These are phyloP conservation scores for Bradypodion pumilum DNA, from an alignment of 2,797 vertebrate species.

Conservation along the genomic window DNA sequence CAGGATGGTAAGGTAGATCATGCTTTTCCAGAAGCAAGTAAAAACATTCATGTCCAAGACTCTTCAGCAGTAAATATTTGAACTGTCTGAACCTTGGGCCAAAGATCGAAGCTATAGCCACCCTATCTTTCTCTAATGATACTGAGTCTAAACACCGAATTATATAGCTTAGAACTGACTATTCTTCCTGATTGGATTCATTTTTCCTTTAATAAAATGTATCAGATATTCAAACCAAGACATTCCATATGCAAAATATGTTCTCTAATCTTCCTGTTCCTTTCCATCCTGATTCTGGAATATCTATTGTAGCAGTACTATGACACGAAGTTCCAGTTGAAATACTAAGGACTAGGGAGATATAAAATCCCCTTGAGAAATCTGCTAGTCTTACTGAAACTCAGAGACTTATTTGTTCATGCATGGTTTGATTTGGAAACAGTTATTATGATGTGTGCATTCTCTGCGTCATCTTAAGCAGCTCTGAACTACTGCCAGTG, in stretches of 20 bases:
- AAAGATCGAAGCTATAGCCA: too few relatives aligned
- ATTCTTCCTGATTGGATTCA: background rate
- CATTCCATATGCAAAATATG: background rate
- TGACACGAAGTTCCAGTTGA: background rate
- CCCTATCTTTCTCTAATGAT: background rate
- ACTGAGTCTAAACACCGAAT: background rate
- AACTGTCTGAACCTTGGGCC: too few relatives aligned
- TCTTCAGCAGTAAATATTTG: too few relatives aligned
- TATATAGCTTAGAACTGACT: background rate
- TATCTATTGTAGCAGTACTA: background rate
- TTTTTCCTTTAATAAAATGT: background rate
- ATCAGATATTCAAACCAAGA: background rate
- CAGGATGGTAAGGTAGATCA: too few relatives aligned
- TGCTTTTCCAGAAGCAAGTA: too few relatives aligned
- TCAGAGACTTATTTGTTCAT: background rate
- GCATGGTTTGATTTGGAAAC: background rate
- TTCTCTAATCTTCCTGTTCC: background rate
- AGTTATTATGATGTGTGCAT: slow-evolving; percentile 16
- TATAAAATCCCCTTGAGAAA: background rate
- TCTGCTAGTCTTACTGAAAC: background rate
- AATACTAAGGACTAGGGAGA: background rate
- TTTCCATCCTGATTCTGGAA: background rate
- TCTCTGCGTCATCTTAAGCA: slow-evolving; percentile 5
- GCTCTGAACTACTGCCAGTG: background rate
- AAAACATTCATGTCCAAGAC: too few relatives aligned